Evolutionary conservation across 23 tunicate species (phyloP).

Genomic region (Ciona savignyi): DNA sequence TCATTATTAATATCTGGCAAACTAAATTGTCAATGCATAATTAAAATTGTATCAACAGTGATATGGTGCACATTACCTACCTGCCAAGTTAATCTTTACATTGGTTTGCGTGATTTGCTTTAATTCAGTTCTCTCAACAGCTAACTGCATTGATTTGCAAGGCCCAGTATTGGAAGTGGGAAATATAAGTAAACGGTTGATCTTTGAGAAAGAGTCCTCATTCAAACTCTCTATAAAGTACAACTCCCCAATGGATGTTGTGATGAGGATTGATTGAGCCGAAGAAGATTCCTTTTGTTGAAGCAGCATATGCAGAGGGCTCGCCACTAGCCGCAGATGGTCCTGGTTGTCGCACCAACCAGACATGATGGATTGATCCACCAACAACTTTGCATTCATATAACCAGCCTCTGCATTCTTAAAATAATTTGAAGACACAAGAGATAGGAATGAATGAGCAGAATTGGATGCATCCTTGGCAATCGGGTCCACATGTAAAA

Average conservation of each 20-base stretch:
- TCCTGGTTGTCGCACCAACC: conserved; percentile 14
- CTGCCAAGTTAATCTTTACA: neutral
- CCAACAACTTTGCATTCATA: conserved; percentile 11
- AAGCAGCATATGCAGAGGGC: conserved; percentile 8
- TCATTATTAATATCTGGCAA: too few species aligned
- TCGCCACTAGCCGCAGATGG: conserved; percentile 40
- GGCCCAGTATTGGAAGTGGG: neutral
- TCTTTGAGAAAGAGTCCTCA: neutral
- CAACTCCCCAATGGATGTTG: conserved; percentile 35
- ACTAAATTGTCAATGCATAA: too few species aligned
- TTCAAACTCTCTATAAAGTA: conserved; percentile 43
- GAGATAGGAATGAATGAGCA: neutral
- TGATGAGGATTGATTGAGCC: conserved; percentile 1
- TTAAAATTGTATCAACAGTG: too few species aligned
- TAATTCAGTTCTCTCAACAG: neutral
- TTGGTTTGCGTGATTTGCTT: neutral
- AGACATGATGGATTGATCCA: neutral
- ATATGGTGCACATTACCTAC: too few species aligned
- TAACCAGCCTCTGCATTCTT: neutral
- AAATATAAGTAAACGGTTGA: neutral
- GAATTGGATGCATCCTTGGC: neutral
- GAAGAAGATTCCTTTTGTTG: conserved; percentile 2
- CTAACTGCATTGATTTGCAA: neutral
- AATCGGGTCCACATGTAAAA: neutral
- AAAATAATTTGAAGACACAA: neutral